Evolutionary conservation across 2,888 invertebrate species (phyloP), one percentile per base, ranked within the genome.

Genomic region (Paralinhomoeus sp.): DNA sequence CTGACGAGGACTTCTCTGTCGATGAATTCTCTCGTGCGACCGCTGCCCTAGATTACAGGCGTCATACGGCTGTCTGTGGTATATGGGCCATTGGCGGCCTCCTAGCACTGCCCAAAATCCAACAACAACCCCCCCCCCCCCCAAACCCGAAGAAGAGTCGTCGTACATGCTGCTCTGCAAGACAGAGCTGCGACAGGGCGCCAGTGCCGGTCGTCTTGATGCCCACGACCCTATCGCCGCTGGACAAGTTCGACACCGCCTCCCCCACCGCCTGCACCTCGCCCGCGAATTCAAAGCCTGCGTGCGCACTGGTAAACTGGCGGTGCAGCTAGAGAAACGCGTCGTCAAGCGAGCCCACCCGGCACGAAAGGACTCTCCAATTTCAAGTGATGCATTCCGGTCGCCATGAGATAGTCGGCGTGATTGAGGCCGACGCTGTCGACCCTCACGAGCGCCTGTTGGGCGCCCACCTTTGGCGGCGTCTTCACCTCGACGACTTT

Each of bases 381-480:
- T 48, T 68, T 62, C 3, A 57, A 58, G 36, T 65, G 66, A 47
- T 69, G 66, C 35, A 64, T 62, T 46, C 72, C 72, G 50, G 66
- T 62, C 49, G 71, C 67, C 48, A 70, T 65, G 36, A 71, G 58
- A 36, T 71, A 62, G 62, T 77, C 77, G 1, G 71, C 66, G 40
- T 71, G 69, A 61, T 76, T 77, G n/a, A 77, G 64, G 43, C 74
- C 73, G 53, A 74, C 73, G 49, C 71, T 72, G 50, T 72, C 67
- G 1, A 75, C 73, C 51, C 71, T 64, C 41, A 62, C 52, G n/a
- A n/a, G n/a, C n/a, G n/a, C n/a, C n/a, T n/a, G n/a, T n/a, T n/a
- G n/a, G n/a, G n/a, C n/a, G n/a, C n/a, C n/a, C n/a, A n/a, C n/a
- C n/a, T n/a, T n/a, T n/a, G n/a, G n/a, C n/a, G n/a, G n/a, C n/a